These are phyloP conservation scores for Talpa occidentalis DNA, from an alignment of 2,113 vertebrate genomes.

Conservation along the genomic window DNA sequence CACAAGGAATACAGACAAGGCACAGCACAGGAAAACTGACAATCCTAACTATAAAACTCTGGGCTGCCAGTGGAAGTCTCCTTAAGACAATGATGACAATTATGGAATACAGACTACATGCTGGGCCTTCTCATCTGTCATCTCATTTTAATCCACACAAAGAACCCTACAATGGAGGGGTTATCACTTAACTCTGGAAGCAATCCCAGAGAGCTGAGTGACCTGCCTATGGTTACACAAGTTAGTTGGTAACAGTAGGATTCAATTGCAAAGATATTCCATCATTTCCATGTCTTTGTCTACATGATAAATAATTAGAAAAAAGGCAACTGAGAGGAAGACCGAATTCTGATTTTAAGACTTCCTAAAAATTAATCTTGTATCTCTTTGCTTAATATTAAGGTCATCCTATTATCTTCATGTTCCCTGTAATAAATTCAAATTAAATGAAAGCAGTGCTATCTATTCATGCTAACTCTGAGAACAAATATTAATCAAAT, in stretches of 20 bases:
- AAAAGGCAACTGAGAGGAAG: slow-evolving; percentile 38
- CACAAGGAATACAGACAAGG: background rate
- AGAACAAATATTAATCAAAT: background rate
- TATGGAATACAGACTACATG: background rate
- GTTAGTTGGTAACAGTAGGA: background rate
- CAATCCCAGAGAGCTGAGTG: background rate
- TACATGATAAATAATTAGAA: slow-evolving; percentile 39
- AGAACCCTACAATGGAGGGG: background rate
- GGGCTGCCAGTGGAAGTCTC: background rate
- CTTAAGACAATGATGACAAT: background rate
- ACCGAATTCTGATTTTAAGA: slow-evolving; percentile 50
- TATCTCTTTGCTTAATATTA: background rate
- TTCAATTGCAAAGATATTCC: background rate
- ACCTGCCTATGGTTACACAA: background rate
- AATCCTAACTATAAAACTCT: background rate
- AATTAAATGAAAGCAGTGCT: slow-evolving; percentile 49
- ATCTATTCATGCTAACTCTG: background rate
- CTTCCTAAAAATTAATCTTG: slow-evolving; percentile 62
- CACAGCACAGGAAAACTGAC: background rate
- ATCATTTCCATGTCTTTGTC: background rate
- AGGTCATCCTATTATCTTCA: background rate
- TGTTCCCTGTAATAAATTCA: background rate
- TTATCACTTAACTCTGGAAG: background rate
- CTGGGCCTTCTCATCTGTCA: background rate
- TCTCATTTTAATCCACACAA: slow-evolving; percentile 23